Evolutionary conservation across 2,797 vertebrate genomes (phyloP), one percentile per base, ranked within the genome.

Genomic region (Euthynnus affinis): DNA sequence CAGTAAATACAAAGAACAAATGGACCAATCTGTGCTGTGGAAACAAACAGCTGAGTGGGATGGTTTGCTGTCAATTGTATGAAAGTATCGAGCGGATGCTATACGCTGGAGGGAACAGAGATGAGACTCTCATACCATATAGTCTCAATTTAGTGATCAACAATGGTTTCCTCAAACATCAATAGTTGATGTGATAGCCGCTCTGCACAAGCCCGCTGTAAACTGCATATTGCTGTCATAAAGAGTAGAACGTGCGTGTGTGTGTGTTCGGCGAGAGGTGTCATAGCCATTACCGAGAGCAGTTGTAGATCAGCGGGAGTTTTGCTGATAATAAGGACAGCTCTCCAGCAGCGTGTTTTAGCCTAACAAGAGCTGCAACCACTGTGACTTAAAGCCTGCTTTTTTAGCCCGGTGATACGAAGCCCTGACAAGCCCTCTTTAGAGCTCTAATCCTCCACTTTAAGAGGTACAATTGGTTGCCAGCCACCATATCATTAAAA

Each of bases 371-470:
- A 71, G 25, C 60, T 64, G 29, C 48, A 70, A 56, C 40, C 61
- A 2, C 29, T 18, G 18, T 1, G 63, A 74, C 82, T 75, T 80
- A 74, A 82, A 61, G 72, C 64, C 44, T 8, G 9, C 22, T 56
- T 58, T 58, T 63, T 49, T 5, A 67, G 58, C 57, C 32, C 8
- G 46, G 37, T 20, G 59, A 59, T 62, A 29, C 6, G 0, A 27
- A 58, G 49, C 56, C 17, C 53, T 23, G 37, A 72, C 49, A 51
- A 67, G 75, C 51, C 51, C 32, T 67, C 61, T 84, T 82, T 76
- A 74, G 57, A 51, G 59, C 60, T 55, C 42, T 73, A 73, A 75
- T 82, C 57, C 74, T 57, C 22, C 6, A 15, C 61, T 59, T 58
- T 15, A 71, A 66, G 44, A 70, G 40, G 56, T 59, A 52, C 49